These are phyloP conservation scores for Lathronympha strigana DNA, from an alignment of 2,888 invertebrate species.

Conservation along the genomic window DNA sequence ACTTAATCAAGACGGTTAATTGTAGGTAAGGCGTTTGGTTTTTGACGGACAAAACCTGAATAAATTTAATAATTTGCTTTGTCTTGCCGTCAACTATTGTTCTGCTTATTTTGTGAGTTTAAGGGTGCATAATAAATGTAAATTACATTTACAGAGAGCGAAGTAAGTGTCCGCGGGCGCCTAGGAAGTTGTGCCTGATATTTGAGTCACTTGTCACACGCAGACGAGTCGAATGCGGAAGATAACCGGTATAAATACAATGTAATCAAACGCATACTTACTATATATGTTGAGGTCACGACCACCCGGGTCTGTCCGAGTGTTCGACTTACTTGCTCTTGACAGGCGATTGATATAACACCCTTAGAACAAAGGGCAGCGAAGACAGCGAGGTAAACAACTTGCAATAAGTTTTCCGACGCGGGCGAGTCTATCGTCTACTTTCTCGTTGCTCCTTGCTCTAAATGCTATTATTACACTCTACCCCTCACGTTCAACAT, in stretches of 20 bases:
- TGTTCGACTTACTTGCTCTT: not conserved
- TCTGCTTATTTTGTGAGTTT: slow-evolving; percentile 53
- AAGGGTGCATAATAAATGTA: slow-evolving; percentile 66
- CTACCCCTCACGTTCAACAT: slow-evolving; percentile 53
- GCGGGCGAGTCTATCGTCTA: slow-evolving; percentile 54
- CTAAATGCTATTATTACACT: slow-evolving; percentile 67
- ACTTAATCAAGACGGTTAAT: too few relatives aligned
- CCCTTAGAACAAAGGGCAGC: slow-evolving; percentile 69
- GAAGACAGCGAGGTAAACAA: slow-evolving; percentile 76
- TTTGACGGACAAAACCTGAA: slow-evolving; percentile 11
- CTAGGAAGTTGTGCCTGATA: slow-evolving; percentile 62
- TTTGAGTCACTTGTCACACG: not conserved
- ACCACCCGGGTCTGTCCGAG: not conserved
- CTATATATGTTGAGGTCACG: not conserved
- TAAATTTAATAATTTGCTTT: slow-evolving; percentile 31
- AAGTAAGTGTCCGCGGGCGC: slow-evolving; percentile 68
- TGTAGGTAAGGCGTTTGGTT: not conserved
- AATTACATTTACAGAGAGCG: slow-evolving; percentile 70
- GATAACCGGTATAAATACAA: not conserved
- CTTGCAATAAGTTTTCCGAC: slow-evolving; percentile 75
- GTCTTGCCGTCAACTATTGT: slow-evolving; percentile 45
- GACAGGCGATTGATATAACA: slow-evolving; percentile 8
- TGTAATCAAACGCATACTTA: not conserved
- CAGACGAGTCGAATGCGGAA: not conserved
- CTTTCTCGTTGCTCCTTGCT: slow-evolving; percentile 54